These are phyloP conservation scores for Neria commutata DNA, from an alignment of 2,888 invertebrate species.

Conservation along the genomic window DNA sequence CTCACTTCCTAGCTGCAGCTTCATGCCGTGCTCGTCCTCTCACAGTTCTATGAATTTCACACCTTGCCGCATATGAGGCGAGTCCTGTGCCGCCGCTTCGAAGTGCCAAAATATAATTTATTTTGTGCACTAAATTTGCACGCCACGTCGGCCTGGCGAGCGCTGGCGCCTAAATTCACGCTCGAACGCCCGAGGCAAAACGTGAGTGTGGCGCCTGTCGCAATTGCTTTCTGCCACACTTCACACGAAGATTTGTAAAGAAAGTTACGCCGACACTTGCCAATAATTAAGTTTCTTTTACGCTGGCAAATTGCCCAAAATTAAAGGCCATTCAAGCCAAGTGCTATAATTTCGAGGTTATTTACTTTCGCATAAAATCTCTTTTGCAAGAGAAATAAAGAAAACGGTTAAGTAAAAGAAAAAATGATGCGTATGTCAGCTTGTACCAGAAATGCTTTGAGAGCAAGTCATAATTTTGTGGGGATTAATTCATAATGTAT, in stretches of 20 bases:
- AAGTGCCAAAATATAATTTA: slow-evolving; percentile 3
- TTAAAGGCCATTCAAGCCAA: not conserved
- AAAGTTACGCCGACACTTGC: not conserved
- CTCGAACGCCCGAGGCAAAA: no score
- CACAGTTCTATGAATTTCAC: slow-evolving; percentile 49
- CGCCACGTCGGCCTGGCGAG: not conserved
- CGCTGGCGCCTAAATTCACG: not conserved
- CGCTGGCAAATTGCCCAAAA: not conserved
- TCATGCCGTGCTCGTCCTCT: slow-evolving; percentile 24
- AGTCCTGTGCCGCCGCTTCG: not conserved
- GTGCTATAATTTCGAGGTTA: no score
- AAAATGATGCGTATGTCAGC: no score
- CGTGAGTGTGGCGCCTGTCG: not conserved
- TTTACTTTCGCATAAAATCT: no score
- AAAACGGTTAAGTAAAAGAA: no score
- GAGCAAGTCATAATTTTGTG: no score
- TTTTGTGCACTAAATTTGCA: slow-evolving; percentile 1
- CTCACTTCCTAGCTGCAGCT: no score
- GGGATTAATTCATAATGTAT: no score
- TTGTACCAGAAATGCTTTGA: not conserved
- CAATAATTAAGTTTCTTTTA: not conserved
- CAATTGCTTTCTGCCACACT: not conserved
- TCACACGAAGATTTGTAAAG: not conserved
- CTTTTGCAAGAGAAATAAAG: no score
- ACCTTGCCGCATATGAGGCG: slow-evolving; percentile 28